Conservation (phyloP, 2,113 vertebrate species). For the Entomyzon cyanotis region DNA sequence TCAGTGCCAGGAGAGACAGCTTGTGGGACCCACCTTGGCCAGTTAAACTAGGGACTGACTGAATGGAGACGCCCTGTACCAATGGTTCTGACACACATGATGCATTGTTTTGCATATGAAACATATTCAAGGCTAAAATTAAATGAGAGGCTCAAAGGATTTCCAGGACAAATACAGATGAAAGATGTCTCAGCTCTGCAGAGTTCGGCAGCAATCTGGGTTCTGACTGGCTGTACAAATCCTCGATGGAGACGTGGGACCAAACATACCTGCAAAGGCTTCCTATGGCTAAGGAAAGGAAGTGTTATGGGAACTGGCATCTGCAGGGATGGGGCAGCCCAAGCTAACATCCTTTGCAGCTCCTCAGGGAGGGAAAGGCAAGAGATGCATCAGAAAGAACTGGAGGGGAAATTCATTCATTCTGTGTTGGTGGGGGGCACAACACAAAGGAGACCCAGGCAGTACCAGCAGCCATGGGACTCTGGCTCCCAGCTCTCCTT, state of each 20-base stretch:
- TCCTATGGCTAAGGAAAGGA: background rate
- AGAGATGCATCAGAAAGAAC: background rate
- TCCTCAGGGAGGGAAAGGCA: fast-evolving
- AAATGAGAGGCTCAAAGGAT: background rate
- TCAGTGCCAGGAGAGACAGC: background rate
- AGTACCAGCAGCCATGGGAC: background rate
- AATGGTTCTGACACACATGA: background rate
- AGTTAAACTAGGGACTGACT: background rate
- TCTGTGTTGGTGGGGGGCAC: fast-evolving
- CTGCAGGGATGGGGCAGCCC: background rate
- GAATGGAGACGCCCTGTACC: background rate
- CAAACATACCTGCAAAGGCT: background rate
- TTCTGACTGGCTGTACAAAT: background rate
- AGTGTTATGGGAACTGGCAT: background rate
- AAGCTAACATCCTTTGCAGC: background rate
- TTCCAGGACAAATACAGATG: background rate
- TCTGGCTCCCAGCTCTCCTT: background rate
- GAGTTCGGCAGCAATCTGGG: fast-evolving
- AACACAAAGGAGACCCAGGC: background rate
- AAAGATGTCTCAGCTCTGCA: background rate
- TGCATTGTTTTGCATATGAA: background rate
- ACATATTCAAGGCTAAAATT: background rate
- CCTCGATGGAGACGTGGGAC: fast-evolving
- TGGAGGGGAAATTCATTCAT: background rate
- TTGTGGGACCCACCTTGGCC: background rate